Evolutionary conservation across 2,888 invertebrate species (phyloP).

Genomic region (Athalia cordata): DNA sequence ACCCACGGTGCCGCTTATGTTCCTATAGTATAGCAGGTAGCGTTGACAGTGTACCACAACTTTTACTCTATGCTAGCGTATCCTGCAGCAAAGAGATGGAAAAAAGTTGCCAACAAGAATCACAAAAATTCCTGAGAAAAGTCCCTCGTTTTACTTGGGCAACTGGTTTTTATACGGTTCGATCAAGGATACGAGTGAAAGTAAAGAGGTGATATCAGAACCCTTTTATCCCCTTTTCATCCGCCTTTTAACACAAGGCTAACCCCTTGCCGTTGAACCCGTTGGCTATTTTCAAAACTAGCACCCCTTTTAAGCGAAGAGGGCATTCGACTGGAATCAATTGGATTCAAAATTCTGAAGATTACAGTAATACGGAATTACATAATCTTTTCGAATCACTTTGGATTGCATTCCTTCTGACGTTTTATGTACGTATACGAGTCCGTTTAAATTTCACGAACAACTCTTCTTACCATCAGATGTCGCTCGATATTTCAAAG

Average conservation of each 20-base stretch:
- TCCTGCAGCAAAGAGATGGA: background rate
- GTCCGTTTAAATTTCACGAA: background rate
- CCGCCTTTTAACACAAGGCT: conserved; percentile 22
- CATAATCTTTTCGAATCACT: background rate
- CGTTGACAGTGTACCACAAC: no score
- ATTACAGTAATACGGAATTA: background rate
- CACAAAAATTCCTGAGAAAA: background rate
- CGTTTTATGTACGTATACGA: background rate
- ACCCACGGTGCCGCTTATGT: background rate
- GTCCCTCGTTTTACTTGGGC: background rate
- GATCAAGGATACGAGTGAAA: conserved; percentile 28
- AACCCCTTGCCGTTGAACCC: background rate
- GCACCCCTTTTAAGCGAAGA: conserved; percentile 12
- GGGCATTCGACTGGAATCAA: conserved; percentile 9
- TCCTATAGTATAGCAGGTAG: no score
- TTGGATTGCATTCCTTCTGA: conserved; percentile 3
- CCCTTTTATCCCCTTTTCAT: conserved; percentile 29
- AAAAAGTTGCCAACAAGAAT: background rate
- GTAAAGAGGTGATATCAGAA: conserved; percentile 17
- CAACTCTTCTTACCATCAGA: background rate
- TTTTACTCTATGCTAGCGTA: no score
- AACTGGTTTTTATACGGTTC: conserved; percentile 6
- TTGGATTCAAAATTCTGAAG: conserved; percentile 15
- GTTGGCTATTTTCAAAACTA: conserved; percentile 29
- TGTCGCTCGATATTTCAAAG: background rate